A percentile compares a stretch with the other conserved stretches of the same genome.
phyloP scores from a whole-genome alignment of 1,140 invertebrate species.

The Drosophila bifasciata region DNA sequence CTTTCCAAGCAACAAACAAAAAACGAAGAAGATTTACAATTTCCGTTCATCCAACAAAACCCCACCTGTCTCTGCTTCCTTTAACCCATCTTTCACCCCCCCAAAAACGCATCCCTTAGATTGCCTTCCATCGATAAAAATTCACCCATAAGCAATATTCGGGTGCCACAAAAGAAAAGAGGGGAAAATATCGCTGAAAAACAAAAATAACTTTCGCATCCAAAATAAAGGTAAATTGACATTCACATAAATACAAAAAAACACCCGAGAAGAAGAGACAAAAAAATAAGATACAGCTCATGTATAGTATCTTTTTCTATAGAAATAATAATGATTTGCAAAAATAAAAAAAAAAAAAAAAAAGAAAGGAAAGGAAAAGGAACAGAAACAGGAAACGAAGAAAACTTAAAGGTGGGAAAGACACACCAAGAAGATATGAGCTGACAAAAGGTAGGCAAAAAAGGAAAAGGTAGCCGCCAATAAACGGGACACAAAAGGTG shows the following conservation, averaged over 20 bases:
- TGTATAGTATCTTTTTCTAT: conserved; percentile 48
- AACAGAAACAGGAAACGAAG: not conserved
- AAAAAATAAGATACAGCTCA: conserved; percentile 37
- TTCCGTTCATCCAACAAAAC: conserved; percentile 52
- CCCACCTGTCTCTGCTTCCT: conserved; percentile 19
- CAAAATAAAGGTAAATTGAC: conserved; percentile 74
- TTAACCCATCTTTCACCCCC: not conserved
- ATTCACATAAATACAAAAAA: conserved; percentile 10
- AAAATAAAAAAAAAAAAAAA: conserved; percentile 58
- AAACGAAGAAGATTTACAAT: conserved; percentile 60
- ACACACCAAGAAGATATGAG: conserved; percentile 21
- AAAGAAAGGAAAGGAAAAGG: not conserved
- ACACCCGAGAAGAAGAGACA: conserved; percentile 37
- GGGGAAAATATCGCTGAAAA: conserved; percentile 37
- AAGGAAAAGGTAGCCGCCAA: conserved; percentile 69
- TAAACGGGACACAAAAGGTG: conserved; percentile 73
- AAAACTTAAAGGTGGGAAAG: conserved; percentile 34
- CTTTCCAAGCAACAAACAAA: conserved; percentile 34
- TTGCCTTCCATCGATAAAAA: conserved; percentile 67
- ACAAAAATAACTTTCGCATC: conserved; percentile 47
- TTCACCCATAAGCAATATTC: conserved; percentile 61
- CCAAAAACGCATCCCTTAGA: conserved; percentile 26
- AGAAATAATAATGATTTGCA: conserved; percentile 82
- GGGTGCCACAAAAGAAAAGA: conserved; percentile 32
- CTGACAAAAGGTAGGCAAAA: conserved; percentile 46